Evolutionary conservation across 1,140 invertebrate genomes (phyloP).

Genomic region (Procambarus virginalis): DNA sequence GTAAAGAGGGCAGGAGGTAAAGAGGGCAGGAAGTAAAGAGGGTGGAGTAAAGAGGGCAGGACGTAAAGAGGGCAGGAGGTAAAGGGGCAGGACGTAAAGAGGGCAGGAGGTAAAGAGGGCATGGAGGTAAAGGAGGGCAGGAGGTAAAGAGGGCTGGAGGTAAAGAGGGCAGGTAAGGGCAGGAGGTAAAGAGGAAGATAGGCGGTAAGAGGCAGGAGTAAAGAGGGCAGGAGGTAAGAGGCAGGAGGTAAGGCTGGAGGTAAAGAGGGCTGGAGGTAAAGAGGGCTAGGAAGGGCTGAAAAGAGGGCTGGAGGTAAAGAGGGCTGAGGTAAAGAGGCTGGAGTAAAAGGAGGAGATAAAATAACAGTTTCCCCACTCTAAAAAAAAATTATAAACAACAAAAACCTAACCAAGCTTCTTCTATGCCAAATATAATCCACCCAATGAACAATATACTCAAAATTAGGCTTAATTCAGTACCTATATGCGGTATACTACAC

Average conservation of each 20-base stretch:
- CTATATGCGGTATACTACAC: too few species aligned
- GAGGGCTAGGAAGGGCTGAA: background rate
- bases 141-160: background rate
- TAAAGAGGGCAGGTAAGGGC: background rate
- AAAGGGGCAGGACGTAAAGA: too few species aligned
- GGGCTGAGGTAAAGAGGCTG: background rate
- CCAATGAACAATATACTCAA: too few species aligned
- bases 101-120: background rate
- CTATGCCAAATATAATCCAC: too few species aligned
- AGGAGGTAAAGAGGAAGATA: background rate
- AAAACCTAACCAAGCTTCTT: too few species aligned
- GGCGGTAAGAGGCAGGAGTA: too few species aligned
- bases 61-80: background rate
- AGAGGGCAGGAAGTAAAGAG: background rate
- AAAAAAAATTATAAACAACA: too few species aligned
- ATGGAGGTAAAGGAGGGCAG: background rate
- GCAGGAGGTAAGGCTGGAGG: background rate
- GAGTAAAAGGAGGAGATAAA: too few species aligned
- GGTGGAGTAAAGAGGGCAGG: background rate
- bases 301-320: background rate
- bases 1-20: background rate
- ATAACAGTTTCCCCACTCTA: too few species aligned
- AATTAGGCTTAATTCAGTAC: too few species aligned
- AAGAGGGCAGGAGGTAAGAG: too few species aligned
- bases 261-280: background rate